phyloP scores from a whole-genome alignment of 2,113 vertebrate genomes.

The Prinia subflava region DNA sequence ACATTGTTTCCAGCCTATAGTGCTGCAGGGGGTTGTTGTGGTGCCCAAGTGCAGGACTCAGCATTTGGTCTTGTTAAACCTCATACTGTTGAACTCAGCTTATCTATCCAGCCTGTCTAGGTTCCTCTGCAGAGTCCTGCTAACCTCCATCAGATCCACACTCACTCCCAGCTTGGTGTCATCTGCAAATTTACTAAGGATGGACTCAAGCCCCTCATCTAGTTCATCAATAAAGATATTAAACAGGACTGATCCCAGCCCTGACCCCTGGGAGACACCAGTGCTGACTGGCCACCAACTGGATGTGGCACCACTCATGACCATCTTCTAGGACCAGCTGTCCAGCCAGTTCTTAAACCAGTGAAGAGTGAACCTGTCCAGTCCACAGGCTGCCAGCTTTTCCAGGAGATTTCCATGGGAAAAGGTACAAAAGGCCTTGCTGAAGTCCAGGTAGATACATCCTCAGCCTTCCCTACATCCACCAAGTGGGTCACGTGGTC shows the following conservation, averaged over 20 bases:
- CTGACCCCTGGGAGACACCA: background rate
- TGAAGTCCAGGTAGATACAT: background rate
- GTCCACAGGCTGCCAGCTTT: background rate
- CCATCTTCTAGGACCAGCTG: rapidly evolving
- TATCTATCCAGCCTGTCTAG: background rate
- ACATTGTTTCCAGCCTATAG: background rate
- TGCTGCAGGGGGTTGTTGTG: rapidly evolving
- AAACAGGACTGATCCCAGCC: background rate
- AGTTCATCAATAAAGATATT: background rate
- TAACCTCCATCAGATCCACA: background rate
- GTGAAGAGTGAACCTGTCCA: rapidly evolving
- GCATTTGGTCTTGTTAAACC: background rate
- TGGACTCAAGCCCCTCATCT: background rate
- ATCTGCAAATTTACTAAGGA: background rate
- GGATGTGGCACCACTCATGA: rapidly evolving
- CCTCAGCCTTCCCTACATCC: rapidly evolving
- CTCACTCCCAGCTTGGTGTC: background rate
- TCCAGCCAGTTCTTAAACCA: no score
- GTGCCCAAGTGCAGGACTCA: rapidly evolving
- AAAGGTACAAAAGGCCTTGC: background rate
- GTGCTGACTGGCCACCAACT: rapidly evolving
- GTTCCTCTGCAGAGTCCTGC: background rate
- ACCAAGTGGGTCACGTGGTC: no score
- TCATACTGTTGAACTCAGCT: background rate
- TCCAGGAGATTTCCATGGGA: background rate